Percentiles rank a stretch among this genome's conserved stretches.
phyloP scores from a whole-genome alignment of 2,113 vertebrate species.

The Petroica traversi region DNA sequence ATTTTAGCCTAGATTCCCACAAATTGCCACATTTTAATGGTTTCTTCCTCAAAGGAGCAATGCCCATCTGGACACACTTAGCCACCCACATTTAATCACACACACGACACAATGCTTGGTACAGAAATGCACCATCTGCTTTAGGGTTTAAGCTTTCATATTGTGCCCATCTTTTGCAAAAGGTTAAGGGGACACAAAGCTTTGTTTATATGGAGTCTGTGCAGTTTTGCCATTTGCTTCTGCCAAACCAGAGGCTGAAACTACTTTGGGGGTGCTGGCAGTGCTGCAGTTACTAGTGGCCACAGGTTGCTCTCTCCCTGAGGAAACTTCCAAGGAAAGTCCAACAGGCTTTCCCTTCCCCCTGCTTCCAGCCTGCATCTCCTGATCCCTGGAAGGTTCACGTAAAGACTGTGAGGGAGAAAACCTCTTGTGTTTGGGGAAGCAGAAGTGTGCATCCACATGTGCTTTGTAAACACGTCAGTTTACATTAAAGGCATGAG shows the following conservation, averaged over 20 bases:
- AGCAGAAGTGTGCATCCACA: background rate
- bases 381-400: background rate
- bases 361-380: background rate
- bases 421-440: background rate
- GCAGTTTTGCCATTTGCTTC: background rate
- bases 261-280: background rate
- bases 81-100: background rate
- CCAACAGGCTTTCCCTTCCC: background rate
- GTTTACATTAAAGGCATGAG: background rate
- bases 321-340: background rate
- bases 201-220: background rate
- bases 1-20: background rate
- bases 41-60: constrained; percentile 9
- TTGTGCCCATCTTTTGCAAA: background rate
- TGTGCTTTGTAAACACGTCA: background rate
- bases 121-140: background rate
- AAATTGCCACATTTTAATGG: background rate
- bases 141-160: background rate
- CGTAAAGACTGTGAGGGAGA: background rate
- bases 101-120: background rate
- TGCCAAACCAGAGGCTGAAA: background rate
- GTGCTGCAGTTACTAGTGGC: background rate
- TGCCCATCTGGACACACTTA: background rate
- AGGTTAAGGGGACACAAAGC: background rate
- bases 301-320: background rate